Evolutionary conservation across 1,140 invertebrate species (phyloP).

Genomic region (Xylocopa sonorina): DNA sequence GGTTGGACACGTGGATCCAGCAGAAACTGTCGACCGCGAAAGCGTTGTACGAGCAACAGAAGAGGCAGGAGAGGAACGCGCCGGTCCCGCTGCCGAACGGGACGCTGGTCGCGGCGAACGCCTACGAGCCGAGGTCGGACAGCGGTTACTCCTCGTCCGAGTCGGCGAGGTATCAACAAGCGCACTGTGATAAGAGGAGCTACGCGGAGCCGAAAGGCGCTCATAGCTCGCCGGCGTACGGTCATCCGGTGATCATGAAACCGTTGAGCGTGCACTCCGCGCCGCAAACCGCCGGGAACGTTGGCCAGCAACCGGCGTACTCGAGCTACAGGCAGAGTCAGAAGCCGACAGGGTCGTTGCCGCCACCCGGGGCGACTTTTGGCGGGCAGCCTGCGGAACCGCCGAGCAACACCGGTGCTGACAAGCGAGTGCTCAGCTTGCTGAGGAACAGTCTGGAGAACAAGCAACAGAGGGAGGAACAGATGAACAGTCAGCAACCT

Average conservation of each 20-base stretch:
- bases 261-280: conserved; percentile 48
- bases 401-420: conserved; percentile 81
- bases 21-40: conserved; percentile 78
- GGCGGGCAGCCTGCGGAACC: conserved; percentile 60
- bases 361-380: background rate
- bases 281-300: conserved; percentile 60
- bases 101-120: conserved; percentile 55
- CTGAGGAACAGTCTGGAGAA: conserved; percentile 87
- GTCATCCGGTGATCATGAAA: conserved; percentile 64
- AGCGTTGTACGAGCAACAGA: conserved; percentile 70
- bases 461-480: conserved; percentile 84
- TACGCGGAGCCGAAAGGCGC: conserved; percentile 68
- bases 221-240: conserved; percentile 60
- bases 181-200: conserved; percentile 79
- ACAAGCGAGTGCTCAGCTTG: conserved; percentile 86
- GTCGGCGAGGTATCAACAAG: conserved; percentile 69
- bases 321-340: conserved; percentile 65
- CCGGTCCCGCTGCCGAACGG: conserved; percentile 71
- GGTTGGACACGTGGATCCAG: conserved; percentile 83
- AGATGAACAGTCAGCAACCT: conserved; percentile 77
- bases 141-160: conserved; percentile 66
- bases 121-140: conserved; percentile 70
- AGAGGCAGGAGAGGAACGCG: conserved; percentile 71
- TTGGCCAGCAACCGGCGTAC: conserved; percentile 65
- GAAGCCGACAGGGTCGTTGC: conserved; percentile 21